Percentiles rank a stretch among this genome's conserved stretches.
phyloP scores from a whole-genome alignment of 2,888 invertebrate species.

The Agonopterix alstromeriana region DNA sequence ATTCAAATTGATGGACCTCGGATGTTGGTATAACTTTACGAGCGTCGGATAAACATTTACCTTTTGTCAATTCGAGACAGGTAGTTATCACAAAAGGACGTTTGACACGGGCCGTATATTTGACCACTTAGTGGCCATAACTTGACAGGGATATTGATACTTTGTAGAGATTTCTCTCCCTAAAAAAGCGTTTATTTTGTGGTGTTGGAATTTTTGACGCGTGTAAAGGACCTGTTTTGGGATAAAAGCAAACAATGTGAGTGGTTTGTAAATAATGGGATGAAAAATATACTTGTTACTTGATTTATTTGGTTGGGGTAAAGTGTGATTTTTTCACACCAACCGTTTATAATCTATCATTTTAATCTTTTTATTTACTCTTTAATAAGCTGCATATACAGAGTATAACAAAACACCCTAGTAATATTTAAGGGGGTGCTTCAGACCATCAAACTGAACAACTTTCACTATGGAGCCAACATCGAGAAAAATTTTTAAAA shows the following conservation, averaged over 20 bases:
- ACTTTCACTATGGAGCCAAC: too few species aligned
- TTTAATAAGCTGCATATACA: too few species aligned
- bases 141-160: conserved; percentile 34
- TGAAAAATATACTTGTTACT: conserved; percentile 27
- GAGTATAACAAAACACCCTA: too few species aligned
- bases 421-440: too few species aligned
- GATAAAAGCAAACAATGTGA: conserved; percentile 34
- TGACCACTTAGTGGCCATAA: conserved; percentile 62
- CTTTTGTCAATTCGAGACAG: conserved; percentile 54
- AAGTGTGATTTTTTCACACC: conserved; percentile 1
- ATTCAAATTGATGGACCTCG: conserved; percentile 65
- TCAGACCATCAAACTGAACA: too few species aligned
- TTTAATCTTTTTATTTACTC: too few species aligned
- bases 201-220: conserved; percentile 39
- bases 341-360: conserved; percentile 1
- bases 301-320: conserved; percentile 31
- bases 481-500: too few species aligned
- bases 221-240: conserved; percentile 50
- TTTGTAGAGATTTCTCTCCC: conserved; percentile 62
- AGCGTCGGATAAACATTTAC: conserved; percentile 49
- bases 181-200: conserved; percentile 42
- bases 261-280: conserved; percentile 43
- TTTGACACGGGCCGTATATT: conserved; percentile 61
- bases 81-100: conserved; percentile 50
- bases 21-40: conserved; percentile 50